Percentiles rank a stretch among this genome's conserved stretches.
Evolutionary conservation across 2,888 invertebrate genomes (phyloP).

Genomic region (Brachyptera risi): DNA sequence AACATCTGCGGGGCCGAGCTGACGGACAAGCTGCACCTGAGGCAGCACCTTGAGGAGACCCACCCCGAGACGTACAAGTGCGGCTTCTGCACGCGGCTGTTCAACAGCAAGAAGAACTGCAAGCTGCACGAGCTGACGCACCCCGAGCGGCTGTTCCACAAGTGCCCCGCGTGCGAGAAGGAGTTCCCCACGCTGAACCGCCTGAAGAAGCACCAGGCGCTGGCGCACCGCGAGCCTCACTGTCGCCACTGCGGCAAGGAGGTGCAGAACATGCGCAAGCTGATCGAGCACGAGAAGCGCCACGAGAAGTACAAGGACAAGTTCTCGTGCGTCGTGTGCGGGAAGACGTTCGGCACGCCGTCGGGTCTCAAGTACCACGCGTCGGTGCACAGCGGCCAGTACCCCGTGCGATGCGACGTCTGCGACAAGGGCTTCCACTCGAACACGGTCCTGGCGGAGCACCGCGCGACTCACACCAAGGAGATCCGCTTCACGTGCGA

Average conservation of each 20-base stretch:
- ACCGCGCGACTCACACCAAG: slow-evolving; percentile 35
- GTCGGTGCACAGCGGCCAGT: slow-evolving; percentile 35
- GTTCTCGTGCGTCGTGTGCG: slow-evolving; percentile 30
- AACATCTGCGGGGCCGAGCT: slow-evolving; percentile 20
- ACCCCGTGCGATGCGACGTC: slow-evolving; percentile 33
- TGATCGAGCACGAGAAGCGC: slow-evolving; percentile 32
- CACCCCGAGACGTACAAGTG: slow-evolving; percentile 16
- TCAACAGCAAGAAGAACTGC: neutral
- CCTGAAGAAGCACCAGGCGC: slow-evolving; percentile 27
- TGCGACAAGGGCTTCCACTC: slow-evolving; percentile 35
- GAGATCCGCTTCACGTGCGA: slow-evolving; percentile 35
- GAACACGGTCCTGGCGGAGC: slow-evolving; percentile 32
- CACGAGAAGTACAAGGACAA: slow-evolving; percentile 25
- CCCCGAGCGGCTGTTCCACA: slow-evolving; percentile 24
- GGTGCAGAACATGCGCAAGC: slow-evolving; percentile 24
- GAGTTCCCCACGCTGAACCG: slow-evolving; percentile 24
- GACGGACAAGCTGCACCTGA: slow-evolving; percentile 21
- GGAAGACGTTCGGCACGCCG: slow-evolving; percentile 31
- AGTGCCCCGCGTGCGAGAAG: slow-evolving; percentile 31
- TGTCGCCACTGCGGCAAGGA: slow-evolving; percentile 32
- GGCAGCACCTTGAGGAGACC: slow-evolving; percentile 22
- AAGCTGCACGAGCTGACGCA: slow-evolving; percentile 15
- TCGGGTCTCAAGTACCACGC: slow-evolving; percentile 34
- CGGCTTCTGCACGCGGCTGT: neutral
- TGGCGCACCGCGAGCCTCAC: slow-evolving; percentile 30